Conservation (phyloP, 2,888 invertebrate species). For the Thymelicus lineola region DNA sequence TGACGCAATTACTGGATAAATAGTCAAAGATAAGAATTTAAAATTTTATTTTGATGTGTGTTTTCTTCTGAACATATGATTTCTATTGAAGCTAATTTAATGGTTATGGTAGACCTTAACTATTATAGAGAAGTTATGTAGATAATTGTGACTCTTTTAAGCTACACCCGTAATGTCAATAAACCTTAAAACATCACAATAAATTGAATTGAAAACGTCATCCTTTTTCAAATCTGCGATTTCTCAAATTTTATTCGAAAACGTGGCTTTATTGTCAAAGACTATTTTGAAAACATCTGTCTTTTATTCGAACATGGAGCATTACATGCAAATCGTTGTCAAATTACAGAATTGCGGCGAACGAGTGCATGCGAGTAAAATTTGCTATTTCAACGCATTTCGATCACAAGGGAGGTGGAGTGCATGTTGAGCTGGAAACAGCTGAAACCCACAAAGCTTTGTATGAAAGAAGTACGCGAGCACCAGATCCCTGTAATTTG, state of each 20-base stretch:
- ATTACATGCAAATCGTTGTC: conserved; percentile 55
- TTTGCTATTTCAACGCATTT: conserved; percentile 55
- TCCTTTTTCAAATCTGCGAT: conserved; percentile 4
- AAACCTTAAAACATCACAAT: too few species aligned
- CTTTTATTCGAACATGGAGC: conserved; percentile 33
- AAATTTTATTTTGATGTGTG: not conserved
- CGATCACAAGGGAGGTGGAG: conserved; percentile 59
- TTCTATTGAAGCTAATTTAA: too few species aligned
- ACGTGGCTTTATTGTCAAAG: conserved; percentile 23
- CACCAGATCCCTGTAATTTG: conserved; percentile 69
- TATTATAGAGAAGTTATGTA: too few species aligned
- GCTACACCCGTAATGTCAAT: too few species aligned
- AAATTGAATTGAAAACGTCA: conserved; percentile 2
- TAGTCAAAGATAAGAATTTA: not conserved
- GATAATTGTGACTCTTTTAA: too few species aligned
- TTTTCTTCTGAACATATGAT: too few species aligned
- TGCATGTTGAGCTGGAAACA: conserved; percentile 65
- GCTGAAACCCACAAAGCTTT: conserved; percentile 67
- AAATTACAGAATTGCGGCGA: conserved; percentile 57
- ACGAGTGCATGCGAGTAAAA: conserved; percentile 31
- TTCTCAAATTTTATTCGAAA: conserved; percentile 13
- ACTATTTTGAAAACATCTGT: conserved; percentile 36
- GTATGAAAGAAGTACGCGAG: conserved; percentile 58
- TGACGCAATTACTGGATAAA: not conserved
- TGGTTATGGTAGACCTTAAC: too few species aligned